Percentiles rank a stretch among this genome's conserved stretches.
Evolutionary conservation across 2,888 invertebrate genomes (phyloP).

Genomic region (Polydesmus complanatus): DNA sequence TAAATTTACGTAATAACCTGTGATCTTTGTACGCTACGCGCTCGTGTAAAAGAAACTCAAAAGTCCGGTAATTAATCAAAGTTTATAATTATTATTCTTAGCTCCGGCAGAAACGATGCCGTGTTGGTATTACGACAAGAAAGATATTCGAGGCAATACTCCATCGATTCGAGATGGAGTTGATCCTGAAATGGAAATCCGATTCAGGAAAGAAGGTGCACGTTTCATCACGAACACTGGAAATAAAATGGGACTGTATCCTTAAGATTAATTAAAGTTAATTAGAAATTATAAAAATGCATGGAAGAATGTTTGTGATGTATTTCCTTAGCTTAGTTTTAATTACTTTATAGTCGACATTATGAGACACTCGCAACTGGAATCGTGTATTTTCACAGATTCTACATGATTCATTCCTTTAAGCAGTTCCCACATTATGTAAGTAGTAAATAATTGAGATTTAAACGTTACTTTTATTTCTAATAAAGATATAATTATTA

Average conservation of each 20-base stretch:
- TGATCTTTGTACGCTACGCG: too few species aligned
- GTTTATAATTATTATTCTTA: too few species aligned
- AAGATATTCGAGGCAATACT: slow-evolving; percentile 60
- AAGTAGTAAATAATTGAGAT: too few species aligned
- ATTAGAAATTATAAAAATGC: too few species aligned
- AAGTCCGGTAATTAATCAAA: too few species aligned
- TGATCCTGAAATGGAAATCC: slow-evolving; percentile 69
- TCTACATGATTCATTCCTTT: slow-evolving; percentile 98
- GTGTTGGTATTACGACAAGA: slow-evolving; percentile 95
- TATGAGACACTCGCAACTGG: slow-evolving; percentile 97
- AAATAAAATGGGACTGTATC: slow-evolving; percentile 38
- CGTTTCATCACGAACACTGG: slow-evolving; percentile 92
- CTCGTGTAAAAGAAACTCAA: too few species aligned
- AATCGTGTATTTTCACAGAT: slow-evolving; percentile 95
- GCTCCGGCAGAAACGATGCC: slow-evolving; percentile 48
- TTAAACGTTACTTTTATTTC: too few species aligned
- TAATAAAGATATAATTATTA: too few species aligned
- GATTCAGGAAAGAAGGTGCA: slow-evolving; percentile 90
- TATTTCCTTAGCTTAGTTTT: too few species aligned
- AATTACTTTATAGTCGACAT: slow-evolving; percentile 25
- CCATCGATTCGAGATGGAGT: slow-evolving; percentile 85
- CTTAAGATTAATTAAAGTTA: too few species aligned
- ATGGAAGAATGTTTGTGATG: too few species aligned
- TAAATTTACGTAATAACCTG: too few species aligned
- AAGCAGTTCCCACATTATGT: slow-evolving; percentile 88